phyloP scores from a whole-genome alignment of 2,797 vertebrate species.

The Semaprochilodus insignis region DNA sequence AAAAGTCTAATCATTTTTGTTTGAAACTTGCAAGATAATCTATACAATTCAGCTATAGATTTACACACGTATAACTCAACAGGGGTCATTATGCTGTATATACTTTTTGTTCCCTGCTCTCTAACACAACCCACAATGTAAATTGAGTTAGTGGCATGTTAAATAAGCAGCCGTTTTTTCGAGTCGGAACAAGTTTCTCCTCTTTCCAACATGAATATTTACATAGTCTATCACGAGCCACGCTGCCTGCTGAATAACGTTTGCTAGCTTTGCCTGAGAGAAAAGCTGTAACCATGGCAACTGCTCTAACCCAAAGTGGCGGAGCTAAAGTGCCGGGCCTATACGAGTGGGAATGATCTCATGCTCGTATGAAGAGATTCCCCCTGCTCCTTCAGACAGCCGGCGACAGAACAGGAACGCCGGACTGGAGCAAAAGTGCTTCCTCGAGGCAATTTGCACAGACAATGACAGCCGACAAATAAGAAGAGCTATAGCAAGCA shows the following conservation, averaged over 20 bases:
- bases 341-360: not conserved
- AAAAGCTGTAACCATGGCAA: slow-evolving; percentile 34
- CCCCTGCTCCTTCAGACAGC: not conserved
- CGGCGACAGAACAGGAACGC: not conserved
- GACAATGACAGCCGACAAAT: slow-evolving; percentile 13
- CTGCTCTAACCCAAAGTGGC: slow-evolving; percentile 10
- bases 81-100: not conserved
- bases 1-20: slow-evolving; percentile 4
- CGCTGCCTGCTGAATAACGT: slow-evolving; percentile 9
- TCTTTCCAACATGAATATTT: slow-evolving; percentile 25
- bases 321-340: not conserved
- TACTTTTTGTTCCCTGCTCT: not conserved
- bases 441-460: not conserved
- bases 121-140: not conserved
- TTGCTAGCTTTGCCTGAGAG: slow-evolving; percentile 2
- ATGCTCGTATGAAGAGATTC: slow-evolving; percentile 3
- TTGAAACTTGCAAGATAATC: not conserved
- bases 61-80: slow-evolving; percentile 13
- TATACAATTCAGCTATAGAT: slow-evolving; percentile 8
- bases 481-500: not conserved
- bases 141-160: slow-evolving; percentile 24
- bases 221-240: slow-evolving; percentile 4
- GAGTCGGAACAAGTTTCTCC: slow-evolving; percentile 36
- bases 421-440: not conserved
- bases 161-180: slow-evolving; percentile 20